Conservation (phyloP, 1,140 invertebrate species). For the Calosoma granatense region DNA sequence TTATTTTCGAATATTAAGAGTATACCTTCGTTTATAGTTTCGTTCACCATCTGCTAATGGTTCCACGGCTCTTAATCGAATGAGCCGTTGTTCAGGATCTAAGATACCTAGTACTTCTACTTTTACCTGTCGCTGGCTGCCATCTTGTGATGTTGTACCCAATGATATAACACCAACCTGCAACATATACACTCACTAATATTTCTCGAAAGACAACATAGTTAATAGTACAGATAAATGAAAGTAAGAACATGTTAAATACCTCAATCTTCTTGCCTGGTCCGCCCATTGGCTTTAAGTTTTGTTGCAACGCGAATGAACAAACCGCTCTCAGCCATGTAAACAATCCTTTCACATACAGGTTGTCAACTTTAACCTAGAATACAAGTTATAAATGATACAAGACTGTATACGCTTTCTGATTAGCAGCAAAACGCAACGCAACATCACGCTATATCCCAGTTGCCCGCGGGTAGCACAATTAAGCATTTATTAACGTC, state of each 20-base stretch:
- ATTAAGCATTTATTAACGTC: no score
- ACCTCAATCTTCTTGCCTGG: slow-evolving; percentile 50
- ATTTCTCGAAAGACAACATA: not conserved
- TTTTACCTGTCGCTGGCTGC: slow-evolving; percentile 70
- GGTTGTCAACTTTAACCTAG: slow-evolving; percentile 63
- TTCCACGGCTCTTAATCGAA: slow-evolving; percentile 70
- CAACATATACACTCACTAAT: slow-evolving; percentile 29
- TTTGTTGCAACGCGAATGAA: slow-evolving; percentile 65
- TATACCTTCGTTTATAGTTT: slow-evolving; percentile 56
- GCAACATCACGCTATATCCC: no score
- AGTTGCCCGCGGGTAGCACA: no score
- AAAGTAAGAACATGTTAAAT: slow-evolving; percentile 3
- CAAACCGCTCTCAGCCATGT: slow-evolving; percentile 68
- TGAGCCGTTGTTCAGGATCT: slow-evolving; percentile 59
- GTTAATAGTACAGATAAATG: not conserved
- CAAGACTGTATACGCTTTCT: not conserved
- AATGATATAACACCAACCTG: slow-evolving; percentile 76
- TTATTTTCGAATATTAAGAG: no score
- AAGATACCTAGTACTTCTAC: slow-evolving; percentile 81
- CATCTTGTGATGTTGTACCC: slow-evolving; percentile 78
- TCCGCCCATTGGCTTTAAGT: slow-evolving; percentile 59
- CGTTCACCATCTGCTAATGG: slow-evolving; percentile 63
- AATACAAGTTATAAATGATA: slow-evolving; percentile 16
- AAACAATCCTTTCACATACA: slow-evolving; percentile 67
- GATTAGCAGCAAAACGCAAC: not conserved